Base-by-base conservation (phyloP, 1,140 invertebrate species). In the Drosophila elegans region DNA sequence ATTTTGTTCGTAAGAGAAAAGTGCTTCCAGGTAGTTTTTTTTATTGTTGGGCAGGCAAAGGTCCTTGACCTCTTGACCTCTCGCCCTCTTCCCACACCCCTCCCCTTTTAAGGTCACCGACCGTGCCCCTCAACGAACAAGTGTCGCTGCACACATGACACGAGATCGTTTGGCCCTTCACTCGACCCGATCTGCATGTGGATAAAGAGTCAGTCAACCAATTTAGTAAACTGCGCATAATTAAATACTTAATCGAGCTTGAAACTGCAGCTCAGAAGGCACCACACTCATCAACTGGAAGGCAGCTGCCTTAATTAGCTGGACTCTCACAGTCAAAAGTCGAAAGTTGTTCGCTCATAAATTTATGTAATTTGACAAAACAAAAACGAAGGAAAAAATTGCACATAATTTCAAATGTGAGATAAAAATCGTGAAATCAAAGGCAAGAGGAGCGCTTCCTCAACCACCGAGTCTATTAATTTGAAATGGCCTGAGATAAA, bases 401-500 rank as follows among this genome's bases (percentile, higher is more conserved):
- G 81, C 80, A 80, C 73, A 77, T 78, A 62, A 89, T 83, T 80
- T 83, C 72, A 71, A 88, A 82, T 88, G 78, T 76, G 34, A 69
- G 71, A 88, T 82, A 71, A 88, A 85, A 75, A 85, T 82, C 78
- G 25, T 52, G 36, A 71, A 77, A 80, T 80, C 77, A 74, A 80
- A 74, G 76, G 71, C 69, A 42, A 29, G n/a, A 46, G 55, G 12
- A 48, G 44, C 38, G 48, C 34, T 34, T 44, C 54, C 44, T 55
- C n/a, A 12, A 45, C 21, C 34, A 16, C 63, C 38, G 34, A 73
- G 74, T 88, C 84, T 88, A 88, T 88, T 88, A 89, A 88, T 88
- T 88, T 89, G 80, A 88, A 88, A 89, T 78, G 84, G 79, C 68
- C 72, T 54, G 73, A 89, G 84, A 88, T 88, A 88, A 88, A 88